These are phyloP conservation scores for Sminthurinus aureus DNA, from an alignment of 2,888 invertebrate species.

Conservation along the genomic window DNA sequence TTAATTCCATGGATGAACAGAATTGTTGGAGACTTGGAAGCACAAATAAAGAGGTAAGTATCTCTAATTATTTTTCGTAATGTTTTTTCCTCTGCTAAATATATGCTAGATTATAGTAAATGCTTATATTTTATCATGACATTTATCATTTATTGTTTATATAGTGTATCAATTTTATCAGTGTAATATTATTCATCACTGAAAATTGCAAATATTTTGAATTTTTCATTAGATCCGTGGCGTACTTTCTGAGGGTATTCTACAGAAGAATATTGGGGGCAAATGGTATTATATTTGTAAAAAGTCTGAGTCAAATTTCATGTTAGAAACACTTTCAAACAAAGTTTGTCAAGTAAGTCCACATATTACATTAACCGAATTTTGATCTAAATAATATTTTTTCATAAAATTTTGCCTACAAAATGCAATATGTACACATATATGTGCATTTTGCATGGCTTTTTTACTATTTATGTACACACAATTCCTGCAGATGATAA, in stretches of 20 bases:
- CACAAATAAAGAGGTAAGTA: conserved; percentile 40
- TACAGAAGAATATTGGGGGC: conserved; percentile 50
- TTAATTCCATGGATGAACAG: conserved; percentile 76
- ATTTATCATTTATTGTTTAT: too few relatives aligned
- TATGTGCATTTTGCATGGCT: too few relatives aligned
- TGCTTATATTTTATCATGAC: too few relatives aligned
- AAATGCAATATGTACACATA: too few relatives aligned
- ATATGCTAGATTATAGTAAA: too few relatives aligned
- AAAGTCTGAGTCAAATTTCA: conserved; percentile 25
- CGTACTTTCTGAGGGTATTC: conserved; percentile 45
- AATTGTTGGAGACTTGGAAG: conserved; percentile 67
- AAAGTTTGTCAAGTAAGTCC: conserved; percentile 43
- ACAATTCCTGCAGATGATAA: conserved; percentile 21
- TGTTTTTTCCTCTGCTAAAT: too few relatives aligned
- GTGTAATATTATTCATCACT: neutral
- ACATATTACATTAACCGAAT: too few relatives aligned
- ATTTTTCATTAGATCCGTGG: conserved; percentile 46
- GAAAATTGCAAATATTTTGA: neutral
- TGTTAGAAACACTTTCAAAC: conserved; percentile 38
- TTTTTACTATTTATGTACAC: too few relatives aligned
- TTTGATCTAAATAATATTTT: too few relatives aligned
- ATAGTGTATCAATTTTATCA: neutral
- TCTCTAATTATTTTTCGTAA: neutral
- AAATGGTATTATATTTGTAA: conserved; percentile 54
- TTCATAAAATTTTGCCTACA: too few relatives aligned